A percentile compares a stretch with the other conserved stretches of the same genome.
Conservation (phyloP, 2,113 vertebrate genomes). For the Egretta garzetta region DNA sequence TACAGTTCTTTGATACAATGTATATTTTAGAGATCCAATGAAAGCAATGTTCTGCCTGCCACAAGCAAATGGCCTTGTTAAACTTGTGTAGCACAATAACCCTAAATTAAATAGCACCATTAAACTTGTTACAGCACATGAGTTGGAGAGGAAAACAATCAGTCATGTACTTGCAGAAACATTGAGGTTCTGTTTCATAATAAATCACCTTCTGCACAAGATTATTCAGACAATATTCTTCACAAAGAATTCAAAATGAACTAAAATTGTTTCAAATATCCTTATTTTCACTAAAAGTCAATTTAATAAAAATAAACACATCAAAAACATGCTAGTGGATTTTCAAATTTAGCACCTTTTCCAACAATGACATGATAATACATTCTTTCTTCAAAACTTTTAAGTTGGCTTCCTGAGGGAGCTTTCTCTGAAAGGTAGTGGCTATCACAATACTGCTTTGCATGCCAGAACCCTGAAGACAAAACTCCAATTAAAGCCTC, state of each 20-base stretch:
- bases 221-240: neutral
- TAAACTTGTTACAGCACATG: neutral
- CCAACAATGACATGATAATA: neutral
- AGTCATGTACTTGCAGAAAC: neutral
- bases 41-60: neutral
- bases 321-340: neutral
- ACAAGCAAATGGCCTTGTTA: neutral
- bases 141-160: neutral
- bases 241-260: neutral
- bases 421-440: neutral
- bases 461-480: neutral
- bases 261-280: neutral
- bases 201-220: neutral
- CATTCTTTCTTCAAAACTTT: neutral
- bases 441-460: neutral
- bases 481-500: neutral
- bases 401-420: neutral
- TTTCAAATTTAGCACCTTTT: neutral
- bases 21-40: neutral
- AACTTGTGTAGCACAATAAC: neutral
- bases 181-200: neutral
- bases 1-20: neutral
- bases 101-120: neutral
- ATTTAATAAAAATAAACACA: neutral
- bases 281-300: neutral